Percentiles rank a stretch among this genome's conserved stretches.
Conservation (phyloP, 2,113 vertebrate species). For the Grantiella picta region DNA sequence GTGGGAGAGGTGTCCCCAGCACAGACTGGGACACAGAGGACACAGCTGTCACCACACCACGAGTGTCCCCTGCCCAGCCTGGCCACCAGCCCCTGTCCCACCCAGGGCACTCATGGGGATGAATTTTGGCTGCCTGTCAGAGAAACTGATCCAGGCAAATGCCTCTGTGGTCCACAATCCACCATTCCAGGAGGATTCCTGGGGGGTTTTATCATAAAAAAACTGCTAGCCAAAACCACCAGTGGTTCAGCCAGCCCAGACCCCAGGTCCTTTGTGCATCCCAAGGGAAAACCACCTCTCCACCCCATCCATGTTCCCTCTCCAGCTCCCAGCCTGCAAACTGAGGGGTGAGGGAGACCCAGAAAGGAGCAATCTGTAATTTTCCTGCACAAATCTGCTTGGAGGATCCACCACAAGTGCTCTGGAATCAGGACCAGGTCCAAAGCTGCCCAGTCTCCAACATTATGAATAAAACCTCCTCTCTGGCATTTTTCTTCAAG, state of each 20-base stretch:
- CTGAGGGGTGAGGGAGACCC: fast-evolving
- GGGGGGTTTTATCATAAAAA: neutral
- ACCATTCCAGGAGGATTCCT: neutral
- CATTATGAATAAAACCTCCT: neutral
- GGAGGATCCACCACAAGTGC: neutral
- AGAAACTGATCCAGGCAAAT: neutral
- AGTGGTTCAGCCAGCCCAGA: neutral
- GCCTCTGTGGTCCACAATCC: neutral
- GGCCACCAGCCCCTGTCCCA: neutral
- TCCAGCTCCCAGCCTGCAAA: neutral
- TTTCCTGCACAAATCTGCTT: neutral
- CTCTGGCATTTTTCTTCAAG: neutral
- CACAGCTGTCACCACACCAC: fast-evolving
- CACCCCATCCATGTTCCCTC: neutral
- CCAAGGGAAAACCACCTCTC: neutral
- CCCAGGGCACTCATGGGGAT: fast-evolving
- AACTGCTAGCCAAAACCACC: neutral
- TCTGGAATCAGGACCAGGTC: neutral
- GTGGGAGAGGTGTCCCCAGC: neutral
- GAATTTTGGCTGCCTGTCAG: neutral
- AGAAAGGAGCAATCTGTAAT: neutral
- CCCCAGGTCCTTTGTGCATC: neutral
- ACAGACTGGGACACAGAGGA: fast-evolving
- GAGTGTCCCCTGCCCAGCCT: neutral
- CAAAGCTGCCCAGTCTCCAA: neutral